phyloP scores from a whole-genome alignment of 2,888 invertebrate genomes.

The Alloscopus bannaensis region DNA sequence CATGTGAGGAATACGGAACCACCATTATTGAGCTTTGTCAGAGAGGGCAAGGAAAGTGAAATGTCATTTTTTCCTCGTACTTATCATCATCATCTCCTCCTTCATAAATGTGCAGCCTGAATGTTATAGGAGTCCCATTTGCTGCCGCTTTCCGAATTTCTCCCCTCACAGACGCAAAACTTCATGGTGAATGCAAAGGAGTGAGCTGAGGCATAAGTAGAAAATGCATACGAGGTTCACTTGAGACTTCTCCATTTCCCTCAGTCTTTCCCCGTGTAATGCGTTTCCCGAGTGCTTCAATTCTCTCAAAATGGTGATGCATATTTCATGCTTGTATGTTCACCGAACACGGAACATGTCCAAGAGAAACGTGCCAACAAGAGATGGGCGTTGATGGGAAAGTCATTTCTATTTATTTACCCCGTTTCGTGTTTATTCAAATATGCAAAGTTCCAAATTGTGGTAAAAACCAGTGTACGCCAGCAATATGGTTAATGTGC shows the following conservation, averaged over 20 bases:
- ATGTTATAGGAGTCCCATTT: not conserved
- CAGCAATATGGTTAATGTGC: too few relatives aligned
- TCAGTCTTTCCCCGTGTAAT: too few relatives aligned
- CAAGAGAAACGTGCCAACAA: slow-evolving; percentile 37
- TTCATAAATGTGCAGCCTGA: too few relatives aligned
- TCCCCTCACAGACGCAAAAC: not conserved
- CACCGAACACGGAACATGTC: slow-evolving; percentile 29
- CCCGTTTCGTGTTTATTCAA: slow-evolving; percentile 25
- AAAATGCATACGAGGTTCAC: too few relatives aligned
- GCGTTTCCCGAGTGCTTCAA: not conserved
- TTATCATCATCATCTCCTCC: slow-evolving; percentile 38
- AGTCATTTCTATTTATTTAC: slow-evolving; percentile 40
- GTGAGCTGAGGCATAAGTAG: too few relatives aligned
- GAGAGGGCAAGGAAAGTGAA: slow-evolving; percentile 29
- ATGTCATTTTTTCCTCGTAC: slow-evolving; percentile 43
- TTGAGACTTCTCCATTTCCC: too few relatives aligned
- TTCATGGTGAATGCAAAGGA: too few relatives aligned
- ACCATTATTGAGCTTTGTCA: slow-evolving; percentile 32
- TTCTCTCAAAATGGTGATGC: slow-evolving; percentile 27
- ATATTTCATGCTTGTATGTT: slow-evolving; percentile 42
- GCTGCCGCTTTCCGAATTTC: slow-evolving; percentile 16
- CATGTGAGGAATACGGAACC: slow-evolving; percentile 33
- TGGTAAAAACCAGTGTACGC: too few relatives aligned
- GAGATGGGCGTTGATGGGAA: slow-evolving; percentile 53
- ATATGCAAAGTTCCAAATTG: too few relatives aligned